Conservation (phyloP, 1,140 invertebrate genomes). For the Lordiphosa clarofinis region DNA sequence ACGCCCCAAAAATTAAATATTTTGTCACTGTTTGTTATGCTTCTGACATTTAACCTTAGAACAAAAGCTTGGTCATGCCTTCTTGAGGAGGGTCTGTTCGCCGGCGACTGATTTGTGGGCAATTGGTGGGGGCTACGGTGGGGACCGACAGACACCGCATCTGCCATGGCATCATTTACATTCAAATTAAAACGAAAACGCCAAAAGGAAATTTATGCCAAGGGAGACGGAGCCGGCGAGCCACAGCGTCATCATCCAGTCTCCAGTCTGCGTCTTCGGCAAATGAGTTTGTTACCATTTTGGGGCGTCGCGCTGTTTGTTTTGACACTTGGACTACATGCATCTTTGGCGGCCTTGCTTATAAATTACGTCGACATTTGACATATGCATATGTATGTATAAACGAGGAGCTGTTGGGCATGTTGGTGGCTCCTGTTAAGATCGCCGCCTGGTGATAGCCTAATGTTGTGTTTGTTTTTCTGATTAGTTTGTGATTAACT, state of each 20-base stretch:
- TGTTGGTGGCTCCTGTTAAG: constrained; percentile 47
- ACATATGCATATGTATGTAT: constrained; percentile 32
- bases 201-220: constrained; percentile 70
- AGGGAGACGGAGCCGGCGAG: constrained; percentile 36
- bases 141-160: constrained; percentile 35
- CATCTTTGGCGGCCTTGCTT: constrained; percentile 58
- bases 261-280: background rate
- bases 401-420: constrained; percentile 5
- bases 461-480: constrained; percentile 70
- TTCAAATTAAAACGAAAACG: constrained; percentile 74
- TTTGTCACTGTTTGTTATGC: constrained; percentile 73
- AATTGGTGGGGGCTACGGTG: background rate
- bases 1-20: constrained; percentile 73
- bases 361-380: constrained; percentile 67
- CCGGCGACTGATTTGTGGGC: background rate
- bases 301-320: constrained; percentile 53
- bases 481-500: constrained; percentile 77
- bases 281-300: constrained; percentile 50
- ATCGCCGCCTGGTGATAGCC: constrained; percentile 53
- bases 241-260: constrained; percentile 1
- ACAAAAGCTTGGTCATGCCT: constrained; percentile 31
- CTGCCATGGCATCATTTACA: constrained; percentile 72
- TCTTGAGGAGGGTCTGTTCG: constrained; percentile 25
- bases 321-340: constrained; percentile 68
- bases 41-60: constrained; percentile 68